These are phyloP conservation scores for Paratilapia polleni DNA, from an alignment of 2,113 vertebrate species.

Conservation along the genomic window DNA sequence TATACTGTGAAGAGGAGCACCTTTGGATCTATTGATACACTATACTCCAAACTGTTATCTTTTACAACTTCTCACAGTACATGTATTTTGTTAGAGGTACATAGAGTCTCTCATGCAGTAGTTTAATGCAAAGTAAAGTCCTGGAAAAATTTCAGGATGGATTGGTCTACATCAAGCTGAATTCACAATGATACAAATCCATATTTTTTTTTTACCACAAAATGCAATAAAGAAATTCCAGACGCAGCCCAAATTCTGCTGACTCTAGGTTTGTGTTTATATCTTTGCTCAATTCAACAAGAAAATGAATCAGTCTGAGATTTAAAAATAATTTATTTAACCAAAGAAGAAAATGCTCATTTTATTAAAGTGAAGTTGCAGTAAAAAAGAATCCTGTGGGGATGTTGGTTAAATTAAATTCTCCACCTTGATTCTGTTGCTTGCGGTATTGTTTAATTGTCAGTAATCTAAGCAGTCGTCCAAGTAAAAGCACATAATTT, in stretches of 20 bases:
- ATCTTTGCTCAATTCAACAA: constrained; percentile 30
- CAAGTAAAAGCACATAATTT: constrained; percentile 25
- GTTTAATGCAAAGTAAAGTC: constrained; percentile 26
- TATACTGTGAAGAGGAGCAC: constrained; percentile 62
- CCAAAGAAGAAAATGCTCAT: constrained; percentile 17
- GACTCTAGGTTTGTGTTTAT: constrained; percentile 46
- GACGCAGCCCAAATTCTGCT: constrained; percentile 39
- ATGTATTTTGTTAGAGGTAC: constrained; percentile 12
- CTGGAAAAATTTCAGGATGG: constrained; percentile 18
- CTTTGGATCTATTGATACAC: constrained; percentile 56
- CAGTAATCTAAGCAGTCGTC: constrained; percentile 30
- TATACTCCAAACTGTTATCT: constrained; percentile 48
- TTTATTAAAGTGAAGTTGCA: constrained; percentile 44
- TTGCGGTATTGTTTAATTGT: constrained; percentile 32
- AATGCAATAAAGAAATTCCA: constrained; percentile 40
- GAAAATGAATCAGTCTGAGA: constrained; percentile 48
- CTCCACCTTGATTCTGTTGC: constrained; percentile 13
- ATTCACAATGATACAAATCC: constrained; percentile 46
- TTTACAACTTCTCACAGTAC: constrained; percentile 5
- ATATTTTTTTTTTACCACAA: constrained; percentile 43
- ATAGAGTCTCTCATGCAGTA: constrained; percentile 13
- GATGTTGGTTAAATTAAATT: constrained; percentile 49
- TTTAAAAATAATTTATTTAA: constrained; percentile 51
- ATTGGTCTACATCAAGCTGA: constrained; percentile 17
- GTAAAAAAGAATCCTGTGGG: constrained; percentile 26